phyloP scores from a whole-genome alignment of 1,140 invertebrate genomes.

The Himalopsyche phryganea region DNA sequence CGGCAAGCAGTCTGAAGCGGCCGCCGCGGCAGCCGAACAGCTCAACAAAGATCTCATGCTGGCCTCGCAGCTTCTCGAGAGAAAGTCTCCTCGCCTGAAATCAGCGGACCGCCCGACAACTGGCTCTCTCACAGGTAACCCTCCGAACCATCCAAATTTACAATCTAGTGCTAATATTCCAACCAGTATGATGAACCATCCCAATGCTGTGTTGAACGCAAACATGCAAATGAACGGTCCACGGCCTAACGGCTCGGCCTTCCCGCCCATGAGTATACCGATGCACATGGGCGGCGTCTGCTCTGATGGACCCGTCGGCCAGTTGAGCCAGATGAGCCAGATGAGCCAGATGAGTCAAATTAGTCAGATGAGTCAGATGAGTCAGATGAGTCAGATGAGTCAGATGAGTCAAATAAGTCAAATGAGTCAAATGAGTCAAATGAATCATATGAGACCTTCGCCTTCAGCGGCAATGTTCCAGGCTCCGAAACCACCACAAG shows the following conservation, averaged over 20 bases:
- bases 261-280: constrained; percentile 60
- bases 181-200: constrained; percentile 36
- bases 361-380: constrained; percentile 66
- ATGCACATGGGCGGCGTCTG: constrained; percentile 47
- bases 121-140: constrained; percentile 59
- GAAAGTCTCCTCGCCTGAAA: constrained; percentile 80
- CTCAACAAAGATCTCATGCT: constrained; percentile 77
- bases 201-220: constrained; percentile 40
- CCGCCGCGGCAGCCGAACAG: constrained; percentile 71
- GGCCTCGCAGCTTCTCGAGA: constrained; percentile 74
- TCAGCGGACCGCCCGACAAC: constrained; percentile 62
- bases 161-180: constrained; percentile 39
- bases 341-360: constrained; percentile 66
- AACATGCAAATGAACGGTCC: constrained; percentile 48
- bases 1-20: constrained; percentile 71
- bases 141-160: constrained; percentile 48
- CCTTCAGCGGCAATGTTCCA: constrained; percentile 72
- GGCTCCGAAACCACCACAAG: constrained; percentile 69
- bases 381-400: constrained; percentile 67
- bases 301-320: constrained; percentile 47
- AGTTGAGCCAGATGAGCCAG: constrained; percentile 66
- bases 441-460: constrained; percentile 66
- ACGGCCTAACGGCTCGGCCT: constrained; percentile 53
- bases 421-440: constrained; percentile 59
- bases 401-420: constrained; percentile 42